Conservation (phyloP, 1,140 invertebrate genomes). For the Globodera ellingtonae region DNA sequence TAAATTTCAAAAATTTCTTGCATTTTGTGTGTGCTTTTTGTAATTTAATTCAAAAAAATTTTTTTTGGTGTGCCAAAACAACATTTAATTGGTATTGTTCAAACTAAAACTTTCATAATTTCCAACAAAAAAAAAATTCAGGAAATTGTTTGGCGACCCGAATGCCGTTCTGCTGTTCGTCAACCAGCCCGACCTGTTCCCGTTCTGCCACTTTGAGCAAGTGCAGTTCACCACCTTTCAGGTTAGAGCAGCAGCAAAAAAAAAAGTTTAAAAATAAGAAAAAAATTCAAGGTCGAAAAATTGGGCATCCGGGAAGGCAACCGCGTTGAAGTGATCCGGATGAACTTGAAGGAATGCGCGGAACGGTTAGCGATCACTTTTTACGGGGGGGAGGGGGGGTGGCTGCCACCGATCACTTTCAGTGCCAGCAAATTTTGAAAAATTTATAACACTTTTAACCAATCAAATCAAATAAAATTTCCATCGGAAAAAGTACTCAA, state of each 20-base stretch:
- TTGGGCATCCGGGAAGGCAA: constrained; percentile 57
- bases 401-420: no score
- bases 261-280: not conserved
- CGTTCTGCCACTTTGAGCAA: constrained; percentile 29
- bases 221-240: constrained; percentile 19
- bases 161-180: constrained; percentile 81
- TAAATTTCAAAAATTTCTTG: no score
- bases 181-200: constrained; percentile 28
- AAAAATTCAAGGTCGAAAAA: constrained; percentile 79
- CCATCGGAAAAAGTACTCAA: no score
- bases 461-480: no score
- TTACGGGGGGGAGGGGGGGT: no score
- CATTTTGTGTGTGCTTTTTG: no score
- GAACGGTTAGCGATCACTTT: constrained; percentile 36
- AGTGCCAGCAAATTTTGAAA: no score
- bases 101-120: not conserved
- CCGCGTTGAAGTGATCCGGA: constrained; percentile 74
- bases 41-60: no score
- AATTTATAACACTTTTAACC: no score
- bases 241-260: not conserved
- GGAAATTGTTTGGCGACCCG: constrained; percentile 39
- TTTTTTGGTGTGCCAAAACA: not conserved
- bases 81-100: not conserved
- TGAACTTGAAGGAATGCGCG: constrained; percentile 71
- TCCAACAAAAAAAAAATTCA: not conserved